phyloP scores from a whole-genome alignment of 1,140 invertebrate species.

The Euwallacea fornicatus region DNA sequence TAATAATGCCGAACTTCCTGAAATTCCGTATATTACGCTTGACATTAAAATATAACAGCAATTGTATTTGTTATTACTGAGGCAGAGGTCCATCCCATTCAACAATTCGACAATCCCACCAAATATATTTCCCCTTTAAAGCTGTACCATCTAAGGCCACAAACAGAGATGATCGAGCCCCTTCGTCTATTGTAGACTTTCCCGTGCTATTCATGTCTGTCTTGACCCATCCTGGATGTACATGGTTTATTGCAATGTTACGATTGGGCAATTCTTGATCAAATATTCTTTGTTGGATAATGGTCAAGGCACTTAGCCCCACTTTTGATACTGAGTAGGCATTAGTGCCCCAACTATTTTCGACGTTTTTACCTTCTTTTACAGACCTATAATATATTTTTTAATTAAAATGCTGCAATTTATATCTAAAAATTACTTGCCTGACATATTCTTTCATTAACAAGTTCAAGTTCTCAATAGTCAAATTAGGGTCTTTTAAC shows the following conservation, averaged over 20 bases:
- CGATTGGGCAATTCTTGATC: slow-evolving; percentile 53
- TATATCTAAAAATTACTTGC: slow-evolving; percentile 49
- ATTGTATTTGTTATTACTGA: background rate
- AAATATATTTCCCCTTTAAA: slow-evolving; percentile 53
- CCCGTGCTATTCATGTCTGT: slow-evolving; percentile 71
- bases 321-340: slow-evolving; percentile 71
- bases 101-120: slow-evolving; percentile 50
- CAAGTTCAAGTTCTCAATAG: slow-evolving; percentile 59
- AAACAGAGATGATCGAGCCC: slow-evolving; percentile 54
- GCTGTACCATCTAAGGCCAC: slow-evolving; percentile 52
- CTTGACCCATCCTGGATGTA: slow-evolving; percentile 67
- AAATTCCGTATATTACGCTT: background rate
- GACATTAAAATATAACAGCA: background rate
- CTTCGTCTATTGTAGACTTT: slow-evolving; percentile 63
- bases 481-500: slow-evolving; percentile 58
- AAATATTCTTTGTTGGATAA: slow-evolving; percentile 64
- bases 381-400: slow-evolving; percentile 50
- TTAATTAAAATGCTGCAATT: background rate
- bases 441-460: slow-evolving; percentile 70
- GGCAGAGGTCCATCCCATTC: slow-evolving; percentile 47
- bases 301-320: slow-evolving; percentile 61
- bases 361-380: slow-evolving; percentile 57
- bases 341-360: slow-evolving; percentile 62
- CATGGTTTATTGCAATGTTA: slow-evolving; percentile 65
- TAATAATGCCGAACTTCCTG: background rate